phyloP scores from a whole-genome alignment of 2,113 vertebrate genomes.

The Hippoglossus stenolepis region DNA sequence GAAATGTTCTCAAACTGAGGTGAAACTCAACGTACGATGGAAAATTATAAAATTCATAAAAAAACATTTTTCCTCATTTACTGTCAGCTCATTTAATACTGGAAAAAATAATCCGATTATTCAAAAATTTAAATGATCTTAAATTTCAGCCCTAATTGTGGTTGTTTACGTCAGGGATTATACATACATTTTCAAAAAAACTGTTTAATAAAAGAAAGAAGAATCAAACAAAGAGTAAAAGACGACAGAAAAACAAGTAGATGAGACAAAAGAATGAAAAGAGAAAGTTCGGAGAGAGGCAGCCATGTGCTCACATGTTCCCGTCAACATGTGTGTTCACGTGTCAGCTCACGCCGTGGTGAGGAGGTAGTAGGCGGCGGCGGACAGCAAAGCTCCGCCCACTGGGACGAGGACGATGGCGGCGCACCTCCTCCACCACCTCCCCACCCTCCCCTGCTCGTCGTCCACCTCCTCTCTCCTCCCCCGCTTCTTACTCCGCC shows the following conservation, averaged over 20 bases:
- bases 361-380: slow-evolving; percentile 86
- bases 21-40: no score
- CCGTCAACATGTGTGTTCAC: no score
- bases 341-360: slow-evolving; percentile 6
- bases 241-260: not conserved
- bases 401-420: slow-evolving; percentile 82
- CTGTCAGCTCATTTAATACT: no score
- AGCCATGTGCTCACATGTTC: not conserved
- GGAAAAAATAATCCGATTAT: no score
- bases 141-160: no score
- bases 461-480: slow-evolving; percentile 81
- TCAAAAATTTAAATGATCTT: no score
- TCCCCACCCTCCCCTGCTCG: slow-evolving; percentile 70
- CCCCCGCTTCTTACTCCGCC: slow-evolving; percentile 87
- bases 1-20: no score
- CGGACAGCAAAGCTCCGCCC: slow-evolving; percentile 74
- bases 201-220: not conserved
- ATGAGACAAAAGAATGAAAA: not conserved
- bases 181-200: no score
- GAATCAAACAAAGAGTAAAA: not conserved
- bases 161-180: no score
- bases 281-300: not conserved
- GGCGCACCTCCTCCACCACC: slow-evolving; percentile 86
- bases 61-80: no score
- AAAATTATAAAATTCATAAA: no score